Evolutionary conservation across 2,797 vertebrate species (phyloP).

Genomic region (Coregonus sp.): DNA sequence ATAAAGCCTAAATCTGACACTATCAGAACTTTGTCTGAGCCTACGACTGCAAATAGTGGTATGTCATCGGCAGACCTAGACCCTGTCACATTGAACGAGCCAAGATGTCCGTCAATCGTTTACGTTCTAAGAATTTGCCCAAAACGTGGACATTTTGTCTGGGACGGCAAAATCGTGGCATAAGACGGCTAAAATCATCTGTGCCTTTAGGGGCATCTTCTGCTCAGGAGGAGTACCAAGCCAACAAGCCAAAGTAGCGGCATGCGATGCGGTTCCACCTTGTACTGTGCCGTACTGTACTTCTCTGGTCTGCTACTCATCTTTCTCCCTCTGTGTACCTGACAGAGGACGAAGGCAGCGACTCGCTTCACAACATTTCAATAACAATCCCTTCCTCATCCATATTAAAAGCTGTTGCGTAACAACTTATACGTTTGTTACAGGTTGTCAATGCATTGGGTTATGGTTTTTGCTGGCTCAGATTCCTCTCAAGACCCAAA

Average conservation of each 20-base stretch:
- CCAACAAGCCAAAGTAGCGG: constrained; percentile 44
- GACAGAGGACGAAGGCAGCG: constrained; percentile 43
- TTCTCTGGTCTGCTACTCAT: constrained; percentile 7
- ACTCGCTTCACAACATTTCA: constrained; percentile 57
- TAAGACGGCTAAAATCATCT: constrained; percentile 5
- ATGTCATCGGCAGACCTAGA: no score
- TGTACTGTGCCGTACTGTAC: constrained; percentile 46
- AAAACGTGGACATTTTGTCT: no score
- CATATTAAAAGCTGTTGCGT: constrained; percentile 52
- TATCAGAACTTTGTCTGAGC: no score
- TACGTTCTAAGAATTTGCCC: no score
- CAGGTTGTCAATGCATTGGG: constrained; percentile 28
- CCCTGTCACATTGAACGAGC: no score
- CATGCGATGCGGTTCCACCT: constrained; percentile 46
- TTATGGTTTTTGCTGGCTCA: constrained; percentile 22
- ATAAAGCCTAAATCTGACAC: no score
- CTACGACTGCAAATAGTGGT: no score
- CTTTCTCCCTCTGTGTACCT: neutral
- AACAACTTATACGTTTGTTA: constrained; percentile 38
- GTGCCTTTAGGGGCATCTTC: constrained; percentile 43
- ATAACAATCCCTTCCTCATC: constrained; percentile 56
- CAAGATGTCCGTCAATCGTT: no score
- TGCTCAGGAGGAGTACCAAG: constrained; percentile 40
- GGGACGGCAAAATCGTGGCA: no score
- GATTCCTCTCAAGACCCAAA: constrained; percentile 19